A percentile compares a stretch with the other conserved stretches of the same genome.
phyloP scores from a whole-genome alignment of 2,888 invertebrate species.

The Campaea margaritaria region DNA sequence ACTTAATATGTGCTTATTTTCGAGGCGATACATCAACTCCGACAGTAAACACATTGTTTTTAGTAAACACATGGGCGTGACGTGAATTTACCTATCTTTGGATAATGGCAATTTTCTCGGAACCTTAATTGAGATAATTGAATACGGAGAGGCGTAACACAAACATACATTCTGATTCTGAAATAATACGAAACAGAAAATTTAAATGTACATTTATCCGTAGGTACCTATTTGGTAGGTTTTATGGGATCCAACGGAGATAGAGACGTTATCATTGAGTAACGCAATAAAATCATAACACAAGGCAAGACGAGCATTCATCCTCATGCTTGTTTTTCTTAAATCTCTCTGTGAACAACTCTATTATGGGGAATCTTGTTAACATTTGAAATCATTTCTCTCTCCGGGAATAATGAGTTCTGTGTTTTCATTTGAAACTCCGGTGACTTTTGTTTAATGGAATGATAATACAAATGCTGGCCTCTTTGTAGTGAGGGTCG shows the following conservation, averaged over 20 bases:
- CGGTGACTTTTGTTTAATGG: slow-evolving; percentile 85
- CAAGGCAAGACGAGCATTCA: slow-evolving; percentile 49
- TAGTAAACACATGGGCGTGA: too few relatives aligned
- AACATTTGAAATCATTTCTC: slow-evolving; percentile 84
- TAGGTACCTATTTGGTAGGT: slow-evolving; percentile 21
- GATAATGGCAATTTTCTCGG: slow-evolving; percentile 14
- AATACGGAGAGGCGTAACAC: slow-evolving; percentile 24
- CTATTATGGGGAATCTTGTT: slow-evolving; percentile 83
- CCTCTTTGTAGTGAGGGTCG: slow-evolving; percentile 80
- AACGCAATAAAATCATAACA: slow-evolving; percentile 65
- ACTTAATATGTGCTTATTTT: too few relatives aligned
- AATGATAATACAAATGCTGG: slow-evolving; percentile 84
- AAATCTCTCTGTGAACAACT: slow-evolving; percentile 81
- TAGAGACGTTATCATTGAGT: slow-evolving; percentile 42
- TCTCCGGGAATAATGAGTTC: slow-evolving; percentile 82
- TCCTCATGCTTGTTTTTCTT: slow-evolving; percentile 79
- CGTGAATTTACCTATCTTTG: too few relatives aligned
- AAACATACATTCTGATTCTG: slow-evolving; percentile 28
- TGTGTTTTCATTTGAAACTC: slow-evolving; percentile 83
- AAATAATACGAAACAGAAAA: slow-evolving; percentile 27
- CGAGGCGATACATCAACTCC: too few relatives aligned
- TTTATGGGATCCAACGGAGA: slow-evolving; percentile 21
- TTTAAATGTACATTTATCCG: slow-evolving; percentile 3
- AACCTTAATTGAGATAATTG: slow-evolving; percentile 32
- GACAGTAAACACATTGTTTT: too few relatives aligned